These are phyloP conservation scores for Dryocosmus kuriphilus DNA, from an alignment of 2,888 invertebrate species.

Conservation along the genomic window DNA sequence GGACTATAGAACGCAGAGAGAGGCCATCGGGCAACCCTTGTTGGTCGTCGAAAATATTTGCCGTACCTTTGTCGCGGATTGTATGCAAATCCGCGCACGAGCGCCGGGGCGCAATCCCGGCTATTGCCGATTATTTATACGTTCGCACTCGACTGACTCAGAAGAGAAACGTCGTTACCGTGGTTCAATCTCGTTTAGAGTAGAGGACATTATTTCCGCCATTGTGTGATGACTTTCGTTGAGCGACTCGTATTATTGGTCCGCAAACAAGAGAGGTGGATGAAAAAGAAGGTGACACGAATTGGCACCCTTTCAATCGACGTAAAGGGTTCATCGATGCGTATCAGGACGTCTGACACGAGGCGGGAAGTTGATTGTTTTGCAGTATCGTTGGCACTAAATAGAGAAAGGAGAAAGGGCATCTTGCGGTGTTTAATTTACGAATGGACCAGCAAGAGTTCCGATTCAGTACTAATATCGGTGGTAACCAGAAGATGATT, in stretches of 20 bases:
- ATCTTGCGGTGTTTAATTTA: slow-evolving; percentile 23
- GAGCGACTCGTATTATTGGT: background rate
- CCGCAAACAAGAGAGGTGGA: background rate
- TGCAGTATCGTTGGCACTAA: background rate
- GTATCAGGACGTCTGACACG: slow-evolving; percentile 57
- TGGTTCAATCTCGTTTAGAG: slow-evolving; percentile 17
- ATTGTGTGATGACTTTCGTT: slow-evolving; percentile 18
- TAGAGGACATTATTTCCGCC: slow-evolving; percentile 1
- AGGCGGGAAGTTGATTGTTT: slow-evolving; percentile 26
- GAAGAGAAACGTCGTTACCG: slow-evolving; percentile 41
- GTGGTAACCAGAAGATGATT: background rate
- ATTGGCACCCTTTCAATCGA: slow-evolving; percentile 41
- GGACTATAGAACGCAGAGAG: slow-evolving; percentile 18
- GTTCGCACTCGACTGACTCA: slow-evolving; percentile 47
- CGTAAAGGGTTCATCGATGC: slow-evolving; percentile 63
- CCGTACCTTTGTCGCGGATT: slow-evolving; percentile 47
- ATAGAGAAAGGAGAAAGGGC: slow-evolving; percentile 2
- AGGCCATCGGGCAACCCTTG: slow-evolving; percentile 34
- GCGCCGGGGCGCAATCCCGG: slow-evolving; percentile 30
- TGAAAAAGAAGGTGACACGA: slow-evolving; percentile 39
- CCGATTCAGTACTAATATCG: background rate
- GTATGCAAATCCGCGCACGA: slow-evolving; percentile 49
- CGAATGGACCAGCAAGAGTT: slow-evolving; percentile 9
- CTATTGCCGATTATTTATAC: slow-evolving; percentile 53
- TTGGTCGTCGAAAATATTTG: slow-evolving; percentile 37